Evolutionary conservation across 2,888 invertebrate species (phyloP), one percentile per base, ranked within the genome.

Genomic region (Lasius fuliginosus): DNA sequence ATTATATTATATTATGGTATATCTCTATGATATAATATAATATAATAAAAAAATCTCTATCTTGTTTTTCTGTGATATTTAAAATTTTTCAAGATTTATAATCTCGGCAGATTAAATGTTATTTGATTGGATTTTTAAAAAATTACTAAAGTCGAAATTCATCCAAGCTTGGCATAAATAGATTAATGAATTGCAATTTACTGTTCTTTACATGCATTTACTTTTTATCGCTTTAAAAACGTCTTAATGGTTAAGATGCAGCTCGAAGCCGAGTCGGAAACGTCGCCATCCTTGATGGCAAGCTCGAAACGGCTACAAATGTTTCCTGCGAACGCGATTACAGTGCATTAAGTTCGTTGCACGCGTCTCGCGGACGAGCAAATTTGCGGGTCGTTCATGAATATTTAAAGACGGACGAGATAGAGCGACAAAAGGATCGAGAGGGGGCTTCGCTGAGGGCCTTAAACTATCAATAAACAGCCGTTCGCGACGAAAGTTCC

Each of bases 331-430:
- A 46, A 58, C 69, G 69, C 79, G 79, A 69, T 69, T 46, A 42
- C 69, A 58, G 69, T 62, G 79, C 79, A 81, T 79, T 81, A 81
- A 81, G 77, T 33, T 46, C 40, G 33, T 33, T 64, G 83, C 62
- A 62, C 27, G 79, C 56, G 69, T 62, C 23, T 56, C 49, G 49
- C 82, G 83, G 69, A 77, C 77, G 82, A 75, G 58, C 85, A 86
- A 79, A 86, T 84, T 84, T 81, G 75, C 87, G 79, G 82, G 85
- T 85, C 83, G 82, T 89, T 89, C 89, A 87, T 89, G 89, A 89
- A 89, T 89, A 89, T 89, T 89, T 89, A 89, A 82, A 71, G 83
- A 46, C 30, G 53, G 68, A 27, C 84, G 69, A 58, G 60, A 62
- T 69, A 65, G 85, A 56, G 30, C 27, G 81, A 77, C 85, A 83